phyloP scores from a whole-genome alignment of 2,888 invertebrate genomes.

The Syrphus vitripennis region DNA sequence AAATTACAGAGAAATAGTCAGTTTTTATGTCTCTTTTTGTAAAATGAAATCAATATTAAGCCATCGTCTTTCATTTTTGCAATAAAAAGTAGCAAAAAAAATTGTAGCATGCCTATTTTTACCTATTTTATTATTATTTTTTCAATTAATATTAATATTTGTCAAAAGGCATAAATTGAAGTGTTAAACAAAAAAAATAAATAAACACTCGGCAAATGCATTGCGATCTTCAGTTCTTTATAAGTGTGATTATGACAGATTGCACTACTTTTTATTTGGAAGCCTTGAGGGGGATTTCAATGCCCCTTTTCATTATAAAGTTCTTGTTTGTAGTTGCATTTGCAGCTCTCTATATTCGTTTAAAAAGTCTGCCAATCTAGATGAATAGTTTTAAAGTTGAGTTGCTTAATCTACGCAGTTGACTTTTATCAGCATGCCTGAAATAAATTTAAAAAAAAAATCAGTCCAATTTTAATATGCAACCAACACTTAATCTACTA shows the following conservation, averaged over 20 bases:
- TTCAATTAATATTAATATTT: conserved; percentile 12
- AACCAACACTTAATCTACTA: no score
- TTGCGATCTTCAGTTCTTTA: conserved; percentile 60
- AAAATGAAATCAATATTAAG: conserved; percentile 26
- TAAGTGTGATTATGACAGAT: conserved; percentile 65
- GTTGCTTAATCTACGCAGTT: conserved; percentile 37
- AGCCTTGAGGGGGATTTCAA: conserved; percentile 44
- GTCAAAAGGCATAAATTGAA: conserved; percentile 50
- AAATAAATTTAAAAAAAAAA: conserved; percentile 1
- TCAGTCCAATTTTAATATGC: neutral
- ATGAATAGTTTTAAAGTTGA: conserved; percentile 49
- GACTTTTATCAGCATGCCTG: conserved; percentile 69
- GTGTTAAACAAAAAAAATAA: conserved; percentile 49
- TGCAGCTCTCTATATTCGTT: conserved; percentile 46
- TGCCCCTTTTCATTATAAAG: neutral
- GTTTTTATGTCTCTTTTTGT: conserved; percentile 34
- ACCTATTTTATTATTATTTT: neutral
- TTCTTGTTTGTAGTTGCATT: conserved; percentile 18
- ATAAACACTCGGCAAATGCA: conserved; percentile 63
- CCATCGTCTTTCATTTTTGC: conserved; percentile 32
- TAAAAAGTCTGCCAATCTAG: conserved; percentile 55
- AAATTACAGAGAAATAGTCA: conserved; percentile 66
- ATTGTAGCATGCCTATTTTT: conserved; percentile 6
- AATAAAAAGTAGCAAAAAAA: conserved; percentile 39
- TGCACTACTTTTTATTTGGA: conserved; percentile 65